phyloP scores from a whole-genome alignment of 2,888 invertebrate species.

The Fissipunctia ypsillon region DNA sequence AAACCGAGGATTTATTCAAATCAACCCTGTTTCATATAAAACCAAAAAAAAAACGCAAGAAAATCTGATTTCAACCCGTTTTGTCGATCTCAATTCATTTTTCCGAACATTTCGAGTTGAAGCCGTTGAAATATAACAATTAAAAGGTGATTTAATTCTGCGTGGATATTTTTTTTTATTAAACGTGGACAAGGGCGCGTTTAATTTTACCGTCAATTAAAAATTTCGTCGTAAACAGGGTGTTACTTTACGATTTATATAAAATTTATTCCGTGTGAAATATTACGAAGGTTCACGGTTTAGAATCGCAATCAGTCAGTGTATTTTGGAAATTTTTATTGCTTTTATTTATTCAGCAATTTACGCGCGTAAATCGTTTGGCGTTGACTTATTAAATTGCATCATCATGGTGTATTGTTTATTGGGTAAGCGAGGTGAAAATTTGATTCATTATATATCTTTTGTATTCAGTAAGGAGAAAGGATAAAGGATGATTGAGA shows the following conservation, averaged over 20 bases:
- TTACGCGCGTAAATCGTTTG: constrained; percentile 24
- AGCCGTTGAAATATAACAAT: constrained; percentile 56
- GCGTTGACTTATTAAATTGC: constrained; percentile 48
- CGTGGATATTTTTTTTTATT: constrained; percentile 66
- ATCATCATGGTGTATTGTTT: constrained; percentile 44
- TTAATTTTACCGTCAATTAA: constrained; percentile 79
- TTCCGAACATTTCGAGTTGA: constrained; percentile 41
- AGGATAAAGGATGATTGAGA: too few species aligned
- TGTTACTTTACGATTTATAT: constrained; percentile 72
- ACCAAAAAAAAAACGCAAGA: constrained; percentile 40
- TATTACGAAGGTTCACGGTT: constrained; percentile 30
- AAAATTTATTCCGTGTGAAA: constrained; percentile 67
- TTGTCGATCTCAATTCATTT: constrained; percentile 61
- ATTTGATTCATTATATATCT: constrained; percentile 42
- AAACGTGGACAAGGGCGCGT: constrained; percentile 63
- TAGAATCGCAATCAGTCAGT: constrained; percentile 48
- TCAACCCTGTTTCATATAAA: constrained; percentile 19
- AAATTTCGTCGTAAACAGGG: constrained; percentile 72
- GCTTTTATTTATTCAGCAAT: constrained; percentile 37
- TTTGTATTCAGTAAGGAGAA: too few species aligned
- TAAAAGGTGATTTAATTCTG: constrained; percentile 69
- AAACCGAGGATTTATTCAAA: constrained; percentile 44
- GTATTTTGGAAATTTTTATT: constrained; percentile 40
- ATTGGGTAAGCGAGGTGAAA: constrained; percentile 33
- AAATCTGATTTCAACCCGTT: constrained; percentile 45